Evolutionary conservation across 2,888 invertebrate species (phyloP), one percentile per base, ranked within the genome.

Genomic region (Mesorhabditis belari): DNA sequence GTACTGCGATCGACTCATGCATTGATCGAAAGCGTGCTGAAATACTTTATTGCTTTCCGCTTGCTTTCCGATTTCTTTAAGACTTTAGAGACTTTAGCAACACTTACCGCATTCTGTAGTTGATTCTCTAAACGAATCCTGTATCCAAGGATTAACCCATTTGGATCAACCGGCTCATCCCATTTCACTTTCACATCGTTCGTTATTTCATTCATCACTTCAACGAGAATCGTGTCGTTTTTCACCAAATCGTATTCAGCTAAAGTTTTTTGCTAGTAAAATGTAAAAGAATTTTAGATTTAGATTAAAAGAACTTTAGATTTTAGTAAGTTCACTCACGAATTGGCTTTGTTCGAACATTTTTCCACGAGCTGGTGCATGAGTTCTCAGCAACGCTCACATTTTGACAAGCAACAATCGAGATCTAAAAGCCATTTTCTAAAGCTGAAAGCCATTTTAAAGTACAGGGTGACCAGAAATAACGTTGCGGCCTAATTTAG

Each of bases 71-170:
- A n/a, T n/a, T n/a, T n/a, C n/a, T n/a, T n/a, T n/a, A n/a, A n/a
- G n/a, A n/a, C n/a, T n/a, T n/a, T n/a, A n/a, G n/a, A n/a, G n/a
- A n/a, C n/a, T n/a, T n/a, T n/a, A n/a, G n/a, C n/a, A n/a, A n/a
- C n/a, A n/a, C n/a, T n/a, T n/a, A n/a, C n/a, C n/a, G n/a, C n/a
- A n/a, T n/a, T n/a, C n/a, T n/a, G n/a, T n/a, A n/a, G n/a, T n/a
- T n/a, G n/a, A n/a, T n/a, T n/a, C n/a, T n/a, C 44, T 17, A 35
- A 17, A 35, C 44, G 44, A 35, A 70, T 68, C 9, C 59, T 62
- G 82, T 93, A 95, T 0, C 89, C 88, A 50, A 91, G 87, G 53
- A 94, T 88, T 63, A 89, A 86, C 2, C 95, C 92, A 82, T 96
- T 96, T 0, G 95, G 93, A 66, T 87, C 84, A 24, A 80, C 73